A percentile compares a stretch with the other conserved stretches of the same genome.
Evolutionary conservation across 2,113 vertebrate genomes (phyloP).

Genomic region (Hippocampus zosterae): DNA sequence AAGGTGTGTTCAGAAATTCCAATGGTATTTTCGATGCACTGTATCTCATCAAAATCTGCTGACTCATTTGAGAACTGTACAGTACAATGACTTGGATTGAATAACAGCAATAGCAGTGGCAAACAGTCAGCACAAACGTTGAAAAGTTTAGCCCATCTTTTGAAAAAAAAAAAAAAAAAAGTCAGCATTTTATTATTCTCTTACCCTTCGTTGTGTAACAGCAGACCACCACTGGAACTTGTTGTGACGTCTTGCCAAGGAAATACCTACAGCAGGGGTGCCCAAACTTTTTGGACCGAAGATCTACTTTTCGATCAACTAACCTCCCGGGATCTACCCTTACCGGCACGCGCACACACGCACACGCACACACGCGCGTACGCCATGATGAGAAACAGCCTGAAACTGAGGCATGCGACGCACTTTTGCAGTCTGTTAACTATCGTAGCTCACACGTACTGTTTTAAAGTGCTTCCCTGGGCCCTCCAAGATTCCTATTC

Average conservation of each 20-base stretch:
- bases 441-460: too few relatives aligned
- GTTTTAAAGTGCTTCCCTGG: too few relatives aligned
- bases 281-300: too few relatives aligned
- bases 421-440: too few relatives aligned
- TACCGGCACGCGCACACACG: too few relatives aligned
- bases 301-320: too few relatives aligned
- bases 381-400: too few relatives aligned
- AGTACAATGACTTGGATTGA: background rate
- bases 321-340: too few relatives aligned
- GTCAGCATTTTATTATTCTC: slow-evolving; percentile 1
- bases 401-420: too few relatives aligned
- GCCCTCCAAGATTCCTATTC: too few relatives aligned
- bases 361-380: too few relatives aligned
- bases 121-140: background rate
- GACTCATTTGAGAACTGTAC: background rate
- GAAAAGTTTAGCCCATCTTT: background rate
- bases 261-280: too few relatives aligned
- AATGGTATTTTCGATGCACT: background rate
- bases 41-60: background rate
- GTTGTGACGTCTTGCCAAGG: slow-evolving; percentile 30
- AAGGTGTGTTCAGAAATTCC: background rate
- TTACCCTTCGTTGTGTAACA: slow-evolving; percentile 5
- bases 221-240: slow-evolving; percentile 11
- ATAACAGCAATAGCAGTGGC: background rate
- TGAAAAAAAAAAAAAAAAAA: slow-evolving; percentile 2